Base-by-base conservation (phyloP, 2,888 invertebrate species). In the Sussaba pulchella region DNA sequence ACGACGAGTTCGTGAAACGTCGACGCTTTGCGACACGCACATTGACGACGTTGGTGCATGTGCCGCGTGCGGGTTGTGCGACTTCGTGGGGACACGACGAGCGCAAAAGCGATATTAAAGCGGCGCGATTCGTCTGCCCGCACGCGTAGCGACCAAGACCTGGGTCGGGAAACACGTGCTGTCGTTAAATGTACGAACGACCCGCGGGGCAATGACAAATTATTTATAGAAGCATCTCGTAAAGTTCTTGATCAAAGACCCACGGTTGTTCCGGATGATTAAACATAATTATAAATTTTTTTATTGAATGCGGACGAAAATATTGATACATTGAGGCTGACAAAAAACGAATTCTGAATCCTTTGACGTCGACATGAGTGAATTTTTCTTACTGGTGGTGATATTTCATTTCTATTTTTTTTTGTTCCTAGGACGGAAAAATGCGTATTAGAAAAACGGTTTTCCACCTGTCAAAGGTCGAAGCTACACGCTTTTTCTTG, bases 101-200 rank as follows among this genome's bases (percentile, higher is more conserved):
- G 19, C 41, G 43, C 2, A 39, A 43, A 57, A 17, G 43, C 43
- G 12, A 45, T 69, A 69, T 66, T 31, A 74, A 45, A 67, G 14
- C 26, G 54, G 63, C 63, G 72, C 72, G 54, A 63, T 80, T 63
- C 76, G 63, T 80, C 76, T 41, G 80, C 47, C 54, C 72, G 17
- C 52, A 64, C 43, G 69, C 24, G 61, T 24, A 45, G 41, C 72
- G 64, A 9, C 57, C 14, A 26, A 39, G 36, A 26, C 54, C 61
- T 24, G 71, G 66, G 57, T 26, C 43, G 52, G 36, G 47, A 12
- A 81, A 81, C 80, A 76, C 72, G 80, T 81, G 80, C 47, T 76
- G 1, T 57, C 70, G 47, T 70, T 72, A 73, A 81, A 76, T 6
- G 31, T 74, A 52, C 45, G 24, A 31, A 69, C n/a, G 10, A 14